Conservation (phyloP, 2,888 invertebrate genomes). For the Apodemia mormo region DNA sequence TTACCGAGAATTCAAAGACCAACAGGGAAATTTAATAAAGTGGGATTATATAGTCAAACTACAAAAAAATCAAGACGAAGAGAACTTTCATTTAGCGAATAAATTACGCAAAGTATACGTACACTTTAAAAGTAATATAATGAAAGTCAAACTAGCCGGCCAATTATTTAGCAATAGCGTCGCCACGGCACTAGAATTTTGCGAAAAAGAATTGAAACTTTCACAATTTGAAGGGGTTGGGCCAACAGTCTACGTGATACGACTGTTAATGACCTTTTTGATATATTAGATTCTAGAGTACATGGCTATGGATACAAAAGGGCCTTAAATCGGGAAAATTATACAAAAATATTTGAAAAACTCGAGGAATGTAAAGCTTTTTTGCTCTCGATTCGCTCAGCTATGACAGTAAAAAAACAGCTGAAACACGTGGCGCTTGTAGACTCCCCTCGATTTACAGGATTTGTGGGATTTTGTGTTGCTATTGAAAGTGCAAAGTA, state of each 20-base stretch:
- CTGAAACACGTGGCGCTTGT: neutral
- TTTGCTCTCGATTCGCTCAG: neutral
- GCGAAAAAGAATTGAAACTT: neutral
- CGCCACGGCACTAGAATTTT: constrained; percentile 24
- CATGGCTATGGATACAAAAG: constrained; percentile 13
- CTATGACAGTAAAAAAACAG: neutral
- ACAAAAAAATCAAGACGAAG: constrained; percentile 29
- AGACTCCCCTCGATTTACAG: neutral
- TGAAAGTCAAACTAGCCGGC: constrained; percentile 37
- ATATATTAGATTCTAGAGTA: neutral
- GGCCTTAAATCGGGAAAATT: neutral
- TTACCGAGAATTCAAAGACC: too few species aligned
- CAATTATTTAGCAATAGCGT: constrained; percentile 37
- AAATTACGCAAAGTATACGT: constrained; percentile 31
- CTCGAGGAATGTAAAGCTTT: neutral
- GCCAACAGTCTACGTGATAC: neutral
- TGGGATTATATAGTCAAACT: constrained; percentile 23
- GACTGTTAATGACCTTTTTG: neutral
- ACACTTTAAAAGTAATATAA: constrained; percentile 34
- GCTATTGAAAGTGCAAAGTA: neutral
- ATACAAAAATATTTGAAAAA: neutral
- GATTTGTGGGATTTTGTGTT: neutral
- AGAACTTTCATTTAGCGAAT: constrained; percentile 32
- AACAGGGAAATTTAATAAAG: too few species aligned
- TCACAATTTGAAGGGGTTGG: neutral